phyloP scores from a whole-genome alignment of 2,888 invertebrate genomes.

The Parnassius apollo region DNA sequence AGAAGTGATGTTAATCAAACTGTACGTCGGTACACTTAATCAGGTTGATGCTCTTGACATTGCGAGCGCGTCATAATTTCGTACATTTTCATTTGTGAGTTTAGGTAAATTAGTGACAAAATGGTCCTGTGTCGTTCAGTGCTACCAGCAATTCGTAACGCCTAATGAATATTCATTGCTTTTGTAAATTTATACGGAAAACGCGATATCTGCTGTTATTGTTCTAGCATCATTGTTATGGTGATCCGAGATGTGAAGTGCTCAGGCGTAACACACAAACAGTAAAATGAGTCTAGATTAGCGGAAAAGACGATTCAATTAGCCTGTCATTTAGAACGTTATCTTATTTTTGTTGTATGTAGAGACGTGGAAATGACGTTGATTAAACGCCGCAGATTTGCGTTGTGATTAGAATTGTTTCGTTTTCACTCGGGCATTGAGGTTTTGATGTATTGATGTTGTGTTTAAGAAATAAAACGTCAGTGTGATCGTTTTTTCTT shows the following conservation, averaged over 20 bases:
- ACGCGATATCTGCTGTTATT: conserved; percentile 63
- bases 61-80: conserved; percentile 41
- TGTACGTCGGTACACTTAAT: conserved; percentile 46
- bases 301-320: conserved; percentile 65
- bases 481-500: conserved; percentile 32
- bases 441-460: conserved; percentile 8
- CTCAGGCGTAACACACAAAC: conserved; percentile 50
- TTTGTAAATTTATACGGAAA: conserved; percentile 59
- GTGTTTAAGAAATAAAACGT: conserved; percentile 13
- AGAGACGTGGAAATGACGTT: conserved; percentile 43
- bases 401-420: conserved; percentile 6
- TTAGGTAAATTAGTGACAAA: conserved; percentile 31
- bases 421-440: not conserved
- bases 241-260: conserved; percentile 55
- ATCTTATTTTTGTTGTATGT: conserved; percentile 42
- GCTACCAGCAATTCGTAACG: conserved; percentile 36
- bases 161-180: conserved; percentile 56
- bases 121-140: conserved; percentile 51
- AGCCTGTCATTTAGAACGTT: conserved; percentile 47
- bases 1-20: conserved; percentile 38
- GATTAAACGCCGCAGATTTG: conserved; percentile 15
- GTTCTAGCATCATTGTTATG: conserved; percentile 71
- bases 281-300: conserved; percentile 59
- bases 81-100: conserved; percentile 39
- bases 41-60: conserved; percentile 62